Conservation (phyloP, 2,888 invertebrate species). For the Anorthoa munda region DNA sequence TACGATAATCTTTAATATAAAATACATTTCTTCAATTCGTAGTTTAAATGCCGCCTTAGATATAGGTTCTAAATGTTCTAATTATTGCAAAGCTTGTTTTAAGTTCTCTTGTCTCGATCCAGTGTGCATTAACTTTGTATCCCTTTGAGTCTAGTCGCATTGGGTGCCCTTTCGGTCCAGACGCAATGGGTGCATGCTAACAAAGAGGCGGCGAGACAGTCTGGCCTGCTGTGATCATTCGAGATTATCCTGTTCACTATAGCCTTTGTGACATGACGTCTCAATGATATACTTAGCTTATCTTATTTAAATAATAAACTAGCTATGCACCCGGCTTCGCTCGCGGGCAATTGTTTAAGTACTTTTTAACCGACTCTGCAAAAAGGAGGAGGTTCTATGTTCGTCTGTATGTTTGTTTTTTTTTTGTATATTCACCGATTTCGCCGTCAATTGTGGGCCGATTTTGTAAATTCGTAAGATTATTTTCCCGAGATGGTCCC, state of each 20-base stretch:
- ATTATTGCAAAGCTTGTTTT: background rate
- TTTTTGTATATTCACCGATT: too few relatives aligned
- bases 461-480: too few relatives aligned
- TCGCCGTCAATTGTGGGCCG: too few relatives aligned
- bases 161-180: constrained; percentile 1
- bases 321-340: background rate
- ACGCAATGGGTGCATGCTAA: constrained; percentile 13
- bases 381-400: too few relatives aligned
- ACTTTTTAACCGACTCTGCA: too few relatives aligned
- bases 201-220: background rate
- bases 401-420: too few relatives aligned
- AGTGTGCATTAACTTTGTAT: constrained; percentile 8
- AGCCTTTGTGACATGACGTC: background rate
- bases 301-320: background rate
- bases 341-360: background rate
- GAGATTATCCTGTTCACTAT: background rate
- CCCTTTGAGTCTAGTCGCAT: background rate
- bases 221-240: constrained; percentile 17
- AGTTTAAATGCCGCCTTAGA: too few relatives aligned
- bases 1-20: too few relatives aligned
- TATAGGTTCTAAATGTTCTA: background rate
- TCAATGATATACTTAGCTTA: constrained; percentile 1
- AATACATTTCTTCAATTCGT: too few relatives aligned
- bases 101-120: background rate
- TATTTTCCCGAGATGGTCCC: too few relatives aligned